Evolutionary conservation across 1,140 invertebrate species (phyloP).

Genomic region (Megathymus violae): DNA sequence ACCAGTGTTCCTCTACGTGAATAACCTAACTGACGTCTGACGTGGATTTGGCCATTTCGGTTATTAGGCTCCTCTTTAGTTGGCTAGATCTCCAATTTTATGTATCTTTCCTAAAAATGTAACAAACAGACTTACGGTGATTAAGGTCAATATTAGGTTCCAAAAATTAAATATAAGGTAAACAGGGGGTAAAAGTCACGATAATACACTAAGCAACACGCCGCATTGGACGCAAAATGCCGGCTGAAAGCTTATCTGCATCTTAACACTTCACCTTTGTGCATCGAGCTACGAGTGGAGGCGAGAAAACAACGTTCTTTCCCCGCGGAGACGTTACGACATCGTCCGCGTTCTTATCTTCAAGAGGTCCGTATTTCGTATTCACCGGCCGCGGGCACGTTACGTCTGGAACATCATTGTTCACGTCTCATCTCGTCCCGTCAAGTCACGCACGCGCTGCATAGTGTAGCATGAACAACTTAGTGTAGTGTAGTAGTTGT

Average conservation of each 20-base stretch:
- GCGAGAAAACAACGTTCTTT: conserved; percentile 10
- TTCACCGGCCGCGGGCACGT: conserved; percentile 8
- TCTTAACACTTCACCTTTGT: not conserved
- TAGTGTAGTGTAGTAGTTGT: conserved; percentile 1
- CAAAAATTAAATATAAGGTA: too few relatives aligned
- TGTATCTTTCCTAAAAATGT: too few relatives aligned
- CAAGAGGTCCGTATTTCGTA: conserved; percentile 3
- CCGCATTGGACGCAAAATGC: not conserved
- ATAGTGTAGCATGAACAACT: conserved; percentile 2
- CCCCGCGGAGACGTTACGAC: not conserved
- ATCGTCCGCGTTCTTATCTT: conserved; percentile 16
- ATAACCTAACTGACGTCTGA: too few relatives aligned
- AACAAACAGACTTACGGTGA: too few relatives aligned
- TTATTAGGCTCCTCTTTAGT: too few relatives aligned
- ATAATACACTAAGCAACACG: not conserved
- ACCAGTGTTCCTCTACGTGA: too few relatives aligned
- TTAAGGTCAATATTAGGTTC: too few relatives aligned
- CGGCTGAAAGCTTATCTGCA: not conserved
- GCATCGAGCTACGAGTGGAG: not conserved
- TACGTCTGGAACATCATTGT: conserved; percentile 12
- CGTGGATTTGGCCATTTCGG: too few relatives aligned
- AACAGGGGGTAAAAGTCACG: too few relatives aligned
- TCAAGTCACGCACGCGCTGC: not conserved
- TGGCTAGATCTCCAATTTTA: too few relatives aligned
- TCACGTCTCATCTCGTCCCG: not conserved